phyloP scores from a whole-genome alignment of 2,888 invertebrate genomes.

The Malthinus flaveolus region DNA sequence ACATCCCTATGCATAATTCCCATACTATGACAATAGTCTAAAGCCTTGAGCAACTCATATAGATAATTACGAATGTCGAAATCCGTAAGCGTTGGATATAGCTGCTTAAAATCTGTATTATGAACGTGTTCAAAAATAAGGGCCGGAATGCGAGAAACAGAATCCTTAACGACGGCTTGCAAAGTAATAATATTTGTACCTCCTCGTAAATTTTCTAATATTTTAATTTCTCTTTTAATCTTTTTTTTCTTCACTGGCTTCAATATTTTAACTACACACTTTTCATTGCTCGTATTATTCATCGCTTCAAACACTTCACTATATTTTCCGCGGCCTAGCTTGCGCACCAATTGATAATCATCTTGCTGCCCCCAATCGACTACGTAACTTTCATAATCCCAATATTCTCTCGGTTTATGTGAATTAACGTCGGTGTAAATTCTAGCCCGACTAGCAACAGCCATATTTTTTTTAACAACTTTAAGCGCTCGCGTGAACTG shows the following conservation, averaged over 20 bases:
- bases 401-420: conserved; percentile 97
- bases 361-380: conserved; percentile 99
- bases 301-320: conserved; percentile 99
- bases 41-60: conserved; percentile 96
- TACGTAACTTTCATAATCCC: conserved; percentile 99
- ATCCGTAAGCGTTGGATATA: conserved; percentile 99
- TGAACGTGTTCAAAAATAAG: conserved; percentile 99
- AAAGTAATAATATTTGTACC: conserved; percentile 99
- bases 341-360: conserved; percentile 98
- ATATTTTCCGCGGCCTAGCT: conserved; percentile 99
- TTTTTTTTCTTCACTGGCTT: conserved; percentile 99
- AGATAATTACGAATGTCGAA: conserved; percentile 99
- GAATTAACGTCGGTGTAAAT: conserved; percentile 99
- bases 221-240: conserved; percentile 99
- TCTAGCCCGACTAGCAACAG: conserved; percentile 92
- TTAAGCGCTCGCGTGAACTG: conserved; percentile 40
- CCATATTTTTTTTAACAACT: conserved; percentile 63
- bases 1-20: conserved; percentile 99
- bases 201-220: conserved; percentile 98
- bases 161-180: conserved; percentile 99
- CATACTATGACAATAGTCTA: conserved; percentile 99
- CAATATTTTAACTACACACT: conserved; percentile 99
- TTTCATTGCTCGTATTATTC: conserved; percentile 97
- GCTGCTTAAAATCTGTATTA: conserved; percentile 99
- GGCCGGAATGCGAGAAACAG: conserved; percentile 96